phyloP scores from a whole-genome alignment of 2,797 vertebrate genomes.

The Sciurus carolinensis region DNA sequence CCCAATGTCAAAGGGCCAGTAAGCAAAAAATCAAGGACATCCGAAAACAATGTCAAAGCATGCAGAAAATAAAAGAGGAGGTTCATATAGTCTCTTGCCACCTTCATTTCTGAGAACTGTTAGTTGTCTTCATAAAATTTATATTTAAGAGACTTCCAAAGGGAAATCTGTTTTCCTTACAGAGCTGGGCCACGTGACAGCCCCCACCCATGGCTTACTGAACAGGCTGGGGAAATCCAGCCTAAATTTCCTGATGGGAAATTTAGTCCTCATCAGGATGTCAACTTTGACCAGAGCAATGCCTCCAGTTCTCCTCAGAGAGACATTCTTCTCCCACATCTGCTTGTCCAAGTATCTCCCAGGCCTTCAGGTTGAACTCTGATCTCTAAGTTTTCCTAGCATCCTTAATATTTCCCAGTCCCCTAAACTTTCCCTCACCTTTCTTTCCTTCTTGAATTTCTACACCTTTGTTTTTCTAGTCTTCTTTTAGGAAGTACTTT shows the following conservation, averaged over 20 bases:
- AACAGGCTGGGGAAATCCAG: background rate
- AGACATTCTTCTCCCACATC: background rate
- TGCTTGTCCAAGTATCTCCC: no score
- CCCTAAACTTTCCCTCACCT: background rate
- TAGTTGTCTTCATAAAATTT: background rate
- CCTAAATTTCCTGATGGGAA: no score
- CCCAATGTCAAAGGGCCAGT: background rate
- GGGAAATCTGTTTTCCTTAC: background rate
- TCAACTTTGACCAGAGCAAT: background rate
- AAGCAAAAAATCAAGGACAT: background rate
- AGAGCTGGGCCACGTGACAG: background rate
- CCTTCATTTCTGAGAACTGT: background rate
- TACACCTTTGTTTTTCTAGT: background rate
- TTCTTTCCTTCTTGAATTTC: background rate
- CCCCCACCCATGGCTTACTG: background rate
- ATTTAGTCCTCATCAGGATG: background rate
- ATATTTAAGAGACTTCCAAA: background rate
- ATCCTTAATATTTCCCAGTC: no score
- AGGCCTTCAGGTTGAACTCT: background rate
- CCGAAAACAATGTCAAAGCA: background rate
- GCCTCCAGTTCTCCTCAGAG: background rate
- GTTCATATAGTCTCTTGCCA: background rate
- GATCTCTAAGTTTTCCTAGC: background rate
- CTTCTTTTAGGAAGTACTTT: background rate
- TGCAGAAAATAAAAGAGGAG: background rate